Percentiles rank a stretch among this genome's conserved stretches.
phyloP scores from a whole-genome alignment of 2,888 invertebrate species.

The Latheticus oryzae region DNA sequence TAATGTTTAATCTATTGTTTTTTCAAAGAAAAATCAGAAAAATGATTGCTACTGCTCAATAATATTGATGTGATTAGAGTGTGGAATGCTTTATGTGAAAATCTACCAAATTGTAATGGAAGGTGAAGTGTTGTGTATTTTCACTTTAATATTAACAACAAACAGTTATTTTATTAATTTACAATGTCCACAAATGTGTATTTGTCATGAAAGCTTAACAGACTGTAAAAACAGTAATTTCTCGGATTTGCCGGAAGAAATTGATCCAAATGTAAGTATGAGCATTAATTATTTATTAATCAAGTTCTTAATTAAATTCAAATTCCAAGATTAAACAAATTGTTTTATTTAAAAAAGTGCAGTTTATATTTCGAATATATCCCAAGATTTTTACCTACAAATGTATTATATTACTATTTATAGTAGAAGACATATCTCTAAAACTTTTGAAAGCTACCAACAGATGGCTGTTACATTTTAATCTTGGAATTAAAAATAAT shows the following conservation, averaged over 20 bases:
- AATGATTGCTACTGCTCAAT: no score
- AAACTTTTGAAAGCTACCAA: conserved; percentile 5
- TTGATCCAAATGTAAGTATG: conserved; percentile 50
- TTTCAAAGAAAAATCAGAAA: not conserved
- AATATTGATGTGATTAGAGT: no score
- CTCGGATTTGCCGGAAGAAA: conserved; percentile 46
- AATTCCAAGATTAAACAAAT: no score
- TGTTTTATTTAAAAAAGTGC: no score
- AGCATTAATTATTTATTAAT: not conserved
- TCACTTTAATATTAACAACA: conserved; percentile 12
- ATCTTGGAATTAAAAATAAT: no score
- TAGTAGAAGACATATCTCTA: no score
- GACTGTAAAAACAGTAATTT: conserved; percentile 47
- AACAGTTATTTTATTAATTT: conserved; percentile 14
- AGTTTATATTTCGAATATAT: no score
- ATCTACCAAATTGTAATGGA: no score
- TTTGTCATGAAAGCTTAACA: conserved; percentile 46
- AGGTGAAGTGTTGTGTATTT: conserved; percentile 27
- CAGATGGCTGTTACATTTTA: conserved; percentile 29
- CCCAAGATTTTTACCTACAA: no score
- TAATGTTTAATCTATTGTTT: conserved; percentile 1
- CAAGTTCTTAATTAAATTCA: no score
- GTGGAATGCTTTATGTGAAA: no score
- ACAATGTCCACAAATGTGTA: conserved; percentile 46
- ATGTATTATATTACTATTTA: no score